Conservation (phyloP, 2,113 vertebrate species). For the Pavo muticus region DNA sequence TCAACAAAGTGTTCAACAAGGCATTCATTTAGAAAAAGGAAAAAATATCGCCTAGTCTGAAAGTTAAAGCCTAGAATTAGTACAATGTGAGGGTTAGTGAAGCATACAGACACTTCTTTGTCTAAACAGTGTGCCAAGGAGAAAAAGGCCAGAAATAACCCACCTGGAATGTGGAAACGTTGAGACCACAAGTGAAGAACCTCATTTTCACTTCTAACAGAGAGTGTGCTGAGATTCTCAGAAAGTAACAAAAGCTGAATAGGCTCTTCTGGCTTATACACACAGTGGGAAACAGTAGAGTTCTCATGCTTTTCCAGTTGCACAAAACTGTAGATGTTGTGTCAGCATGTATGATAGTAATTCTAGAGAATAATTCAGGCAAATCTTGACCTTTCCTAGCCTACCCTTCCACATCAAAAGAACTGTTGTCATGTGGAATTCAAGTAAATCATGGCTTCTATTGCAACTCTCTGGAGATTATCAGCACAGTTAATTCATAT, state of each 20-base stretch:
- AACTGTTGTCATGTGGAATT: slow-evolving; percentile 7
- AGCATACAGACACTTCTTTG: slow-evolving; percentile 65
- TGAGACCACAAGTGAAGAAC: slow-evolving; percentile 20
- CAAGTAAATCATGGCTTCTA: not conserved
- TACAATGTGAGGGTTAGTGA: slow-evolving; percentile 23
- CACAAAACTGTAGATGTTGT: not conserved
- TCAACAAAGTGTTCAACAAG: slow-evolving; percentile 62
- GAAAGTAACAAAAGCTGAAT: not conserved
- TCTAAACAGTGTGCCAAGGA: slow-evolving; percentile 60
- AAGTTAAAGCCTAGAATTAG: slow-evolving; percentile 49
- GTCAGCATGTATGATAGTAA: not conserved
- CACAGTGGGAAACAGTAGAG: not conserved
- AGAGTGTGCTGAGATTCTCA: not conserved
- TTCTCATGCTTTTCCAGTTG: not conserved
- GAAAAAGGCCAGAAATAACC: slow-evolving; percentile 59
- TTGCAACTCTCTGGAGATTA: slow-evolving; percentile 12
- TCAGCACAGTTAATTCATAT: not conserved
- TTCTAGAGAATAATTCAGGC: not conserved
- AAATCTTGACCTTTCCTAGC: not conserved
- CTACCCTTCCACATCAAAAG: not conserved
- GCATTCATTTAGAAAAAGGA: slow-evolving; percentile 51
- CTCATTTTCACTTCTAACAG: not conserved
- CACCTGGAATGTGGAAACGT: slow-evolving; percentile 40
- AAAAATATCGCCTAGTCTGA: slow-evolving; percentile 34
- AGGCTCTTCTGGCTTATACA: not conserved